phyloP scores from a whole-genome alignment of 1,140 invertebrate species.

The Euura saliciscinereae region DNA sequence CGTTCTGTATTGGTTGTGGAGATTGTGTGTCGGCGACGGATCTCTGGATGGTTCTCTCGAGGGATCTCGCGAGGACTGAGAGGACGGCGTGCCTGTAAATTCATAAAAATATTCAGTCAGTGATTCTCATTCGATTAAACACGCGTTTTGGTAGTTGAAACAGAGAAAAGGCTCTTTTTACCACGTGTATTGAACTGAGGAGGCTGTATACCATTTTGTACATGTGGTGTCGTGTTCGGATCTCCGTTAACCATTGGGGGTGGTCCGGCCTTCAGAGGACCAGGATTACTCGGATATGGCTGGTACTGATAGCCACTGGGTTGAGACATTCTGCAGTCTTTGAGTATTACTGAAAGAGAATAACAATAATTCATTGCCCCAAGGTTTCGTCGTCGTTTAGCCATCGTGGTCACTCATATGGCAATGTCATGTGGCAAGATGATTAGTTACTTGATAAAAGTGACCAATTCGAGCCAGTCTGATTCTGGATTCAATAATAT shows the following conservation, averaged over 20 bases:
- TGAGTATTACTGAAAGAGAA: not conserved
- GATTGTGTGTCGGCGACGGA: conserved; percentile 51
- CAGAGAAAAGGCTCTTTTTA: conserved; percentile 25
- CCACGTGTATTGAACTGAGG: conserved; percentile 44
- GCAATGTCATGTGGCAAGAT: too few relatives aligned
- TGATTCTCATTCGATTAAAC: not conserved
- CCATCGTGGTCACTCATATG: too few relatives aligned
- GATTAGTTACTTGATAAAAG: too few relatives aligned
- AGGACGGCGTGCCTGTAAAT: conserved; percentile 46
- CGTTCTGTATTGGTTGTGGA: conserved; percentile 46
- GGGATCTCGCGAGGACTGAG: conserved; percentile 51
- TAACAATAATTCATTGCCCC: too few relatives aligned
- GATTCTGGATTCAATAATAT: too few relatives aligned
- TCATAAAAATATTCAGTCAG: conserved; percentile 10
- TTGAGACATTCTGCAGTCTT: not conserved
- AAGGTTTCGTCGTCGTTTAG: too few relatives aligned
- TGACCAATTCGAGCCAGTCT: too few relatives aligned
- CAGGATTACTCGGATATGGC: conserved; percentile 36
- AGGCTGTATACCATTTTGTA: conserved; percentile 51
- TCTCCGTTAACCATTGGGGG: conserved; percentile 46
- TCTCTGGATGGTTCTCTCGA: conserved; percentile 52
- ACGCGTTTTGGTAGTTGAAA: too few relatives aligned
- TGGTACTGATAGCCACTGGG: conserved; percentile 37
- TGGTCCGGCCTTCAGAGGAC: conserved; percentile 39
- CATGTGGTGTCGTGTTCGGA: conserved; percentile 33